Base-by-base conservation (phyloP, 2,797 vertebrate species). In the Bryconaethiops microstoma region DNA sequence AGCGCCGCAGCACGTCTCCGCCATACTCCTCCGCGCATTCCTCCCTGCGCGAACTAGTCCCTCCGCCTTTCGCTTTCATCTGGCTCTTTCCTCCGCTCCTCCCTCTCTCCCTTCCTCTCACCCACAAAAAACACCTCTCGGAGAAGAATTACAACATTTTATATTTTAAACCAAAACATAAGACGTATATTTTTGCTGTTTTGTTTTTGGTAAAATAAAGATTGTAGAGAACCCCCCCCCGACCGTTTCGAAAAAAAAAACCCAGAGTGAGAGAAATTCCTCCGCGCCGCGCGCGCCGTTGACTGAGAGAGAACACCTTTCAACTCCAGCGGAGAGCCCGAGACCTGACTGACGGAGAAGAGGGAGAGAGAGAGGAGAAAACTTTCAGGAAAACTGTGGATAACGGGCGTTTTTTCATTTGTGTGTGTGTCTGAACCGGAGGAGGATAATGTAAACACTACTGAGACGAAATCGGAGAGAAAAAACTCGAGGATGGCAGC, bases 241-340 rank as follows among this genome's bases (percentile, higher is more conserved):
- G 1, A 7, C 63, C 63, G 63, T 2, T 39, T 2, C 64, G 6
- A 2, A 19, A 91, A 82, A 2, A 19, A 91, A 82, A 87, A 83
- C 2, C 35, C 92, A 85, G 86, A 91, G 64, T 40, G 40, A 10
- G 67, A 45, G 39, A 95, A 96, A 96, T 97, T 96, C 96, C 96
- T 97, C 96, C 96, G 96, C 96, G 94, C 91, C 93, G 94, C 96
- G 94, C 95, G 95, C 95, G 95, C 96, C 95, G 95, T 96, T 95
- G 94, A 93, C 94, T 93, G 94, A 90, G 93, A 93, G 93, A 92
- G 92, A 14, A 14, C 10, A 94, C 92, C 94, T 91, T 93, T 94
- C 95, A 94, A 95, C 92, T 95, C 94, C 93, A 93, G 93, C 93
- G 93, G 92, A 94, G 93, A 95, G 94, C 94, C 91, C 92, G 91